Base-by-base conservation (phyloP, 2,113 vertebrate genomes). In the Oriolus oriolus region DNA sequence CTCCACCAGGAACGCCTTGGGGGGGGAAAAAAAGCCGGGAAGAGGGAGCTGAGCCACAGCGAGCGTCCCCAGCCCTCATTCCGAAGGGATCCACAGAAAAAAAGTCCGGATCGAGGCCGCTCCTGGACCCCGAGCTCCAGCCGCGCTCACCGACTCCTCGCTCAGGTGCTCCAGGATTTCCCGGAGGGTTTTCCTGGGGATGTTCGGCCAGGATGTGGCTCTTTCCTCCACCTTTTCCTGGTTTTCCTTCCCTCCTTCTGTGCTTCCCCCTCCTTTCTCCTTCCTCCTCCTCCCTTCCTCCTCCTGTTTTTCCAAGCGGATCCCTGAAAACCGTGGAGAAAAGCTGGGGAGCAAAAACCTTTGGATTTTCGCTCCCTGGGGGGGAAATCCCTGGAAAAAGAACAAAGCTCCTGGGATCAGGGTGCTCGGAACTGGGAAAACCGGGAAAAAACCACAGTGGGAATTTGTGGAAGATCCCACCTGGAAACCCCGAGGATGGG, bases 71-170 rank as follows among this genome's bases (percentile, higher is more conserved):
- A 14, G 31, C 50, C 20, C 49, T 45, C 39, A 37, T 56, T 31
- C 61, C 61, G 6, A 37, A 56, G 27, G 39, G 11, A 79, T 54
- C 39, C 60, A 4, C 11, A 39, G 9, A 39, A 39, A 39, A 3
- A 24, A 54, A 27, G 33, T 4, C 33, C 0, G 27, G 50, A 31
- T 66, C 2, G 21, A 44, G 44, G 56, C 21, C 0, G 16, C 6
- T 77, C 74, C 71, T 4, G 4, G 52, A 47, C 33, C 18, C 42
- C 2, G 14, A 9, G 8, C 27, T 44, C 76, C 26, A 0, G 26
- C 49, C 2, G 1, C 19, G 1, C 77, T 81, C 78, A 81, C 78
- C 64, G 35, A 17, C 30, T 81, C 78, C n/a, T 81, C 42, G 53
- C 10, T 18, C n/a, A 69, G 11, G 22, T 57, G 22, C 52, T 81